A percentile compares a stretch with the other conserved stretches of the same genome.
Evolutionary conservation across 2,797 vertebrate species (phyloP).

Genomic region (Thalassophryne amazonica): DNA sequence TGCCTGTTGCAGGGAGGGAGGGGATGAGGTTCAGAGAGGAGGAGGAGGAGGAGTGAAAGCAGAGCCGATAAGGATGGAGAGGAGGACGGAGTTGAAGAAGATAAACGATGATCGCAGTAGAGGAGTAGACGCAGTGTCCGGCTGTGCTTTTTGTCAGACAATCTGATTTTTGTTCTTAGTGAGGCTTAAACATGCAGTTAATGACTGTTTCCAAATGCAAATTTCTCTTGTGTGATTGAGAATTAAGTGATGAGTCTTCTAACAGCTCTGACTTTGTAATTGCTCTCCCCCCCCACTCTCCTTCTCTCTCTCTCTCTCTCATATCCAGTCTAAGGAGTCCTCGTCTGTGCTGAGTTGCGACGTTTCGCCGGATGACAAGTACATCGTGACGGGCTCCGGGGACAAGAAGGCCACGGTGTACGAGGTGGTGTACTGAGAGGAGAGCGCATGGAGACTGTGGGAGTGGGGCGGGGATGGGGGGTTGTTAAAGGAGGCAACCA

Average conservation of each 20-base stretch:
- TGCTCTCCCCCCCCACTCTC: constrained; percentile 22
- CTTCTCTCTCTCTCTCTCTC: neutral
- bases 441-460: constrained; percentile 27
- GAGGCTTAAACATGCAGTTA: constrained; percentile 42
- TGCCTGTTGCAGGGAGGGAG: constrained; percentile 4
- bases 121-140: constrained; percentile 8
- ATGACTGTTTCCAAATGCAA: constrained; percentile 68
- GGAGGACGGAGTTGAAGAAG: constrained; percentile 8
- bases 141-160: constrained; percentile 23
- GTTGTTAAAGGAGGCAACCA: constrained; percentile 10
- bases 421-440: constrained; percentile 85
- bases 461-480: neutral
- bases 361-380: constrained; percentile 85
- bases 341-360: constrained; percentile 84
- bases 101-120: constrained; percentile 49
- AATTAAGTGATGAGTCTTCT: constrained; percentile 51
- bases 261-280: constrained; percentile 39
- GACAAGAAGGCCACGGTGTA: constrained; percentile 92
- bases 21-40: constrained; percentile 12
- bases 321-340: constrained; percentile 76
- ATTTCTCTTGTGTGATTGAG: constrained; percentile 55
- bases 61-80: constrained; percentile 6
- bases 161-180: constrained; percentile 18
- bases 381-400: constrained; percentile 88
- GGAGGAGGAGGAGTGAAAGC: constrained; percentile 10